Conservation (phyloP, 1,140 invertebrate species). For the Pristionchus pacificus region DNA sequence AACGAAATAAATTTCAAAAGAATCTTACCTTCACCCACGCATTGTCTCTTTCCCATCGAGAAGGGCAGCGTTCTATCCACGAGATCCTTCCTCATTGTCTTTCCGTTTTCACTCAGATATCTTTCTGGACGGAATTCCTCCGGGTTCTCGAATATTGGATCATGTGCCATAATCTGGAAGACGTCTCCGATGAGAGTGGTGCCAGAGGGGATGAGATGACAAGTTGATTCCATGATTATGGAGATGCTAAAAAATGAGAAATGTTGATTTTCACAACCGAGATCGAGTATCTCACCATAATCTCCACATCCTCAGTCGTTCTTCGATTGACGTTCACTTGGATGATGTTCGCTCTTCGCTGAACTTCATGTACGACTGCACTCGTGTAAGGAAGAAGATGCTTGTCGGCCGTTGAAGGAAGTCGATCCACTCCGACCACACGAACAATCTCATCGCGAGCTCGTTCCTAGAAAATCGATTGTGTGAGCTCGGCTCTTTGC, state of each 20-base stretch:
- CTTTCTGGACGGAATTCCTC: slow-evolving; percentile 22
- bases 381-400: slow-evolving; percentile 14
- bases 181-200: slow-evolving; percentile 12
- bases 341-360: not conserved
- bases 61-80: slow-evolving; percentile 25
- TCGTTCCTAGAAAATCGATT: slow-evolving; percentile 17
- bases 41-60: no score
- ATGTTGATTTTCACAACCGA: no score
- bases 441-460: slow-evolving; percentile 6
- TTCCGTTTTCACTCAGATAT: slow-evolving; percentile 7
- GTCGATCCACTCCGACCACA: not conserved
- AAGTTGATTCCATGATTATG: not conserved
- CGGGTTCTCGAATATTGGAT: no score
- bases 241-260: no score
- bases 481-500: no score
- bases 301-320: not conserved
- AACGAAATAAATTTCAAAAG: no score
- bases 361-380: not conserved
- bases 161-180: slow-evolving; percentile 15
- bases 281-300: no score
- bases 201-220: slow-evolving; percentile 9
- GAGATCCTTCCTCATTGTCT: slow-evolving; percentile 15
- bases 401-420: slow-evolving; percentile 18
- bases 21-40: slow-evolving; percentile 33
- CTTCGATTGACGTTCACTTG: not conserved